A percentile compares a stretch with the other conserved stretches of the same genome.
phyloP scores from a whole-genome alignment of 2,888 invertebrate genomes.

The Candidula unifasciata region DNA sequence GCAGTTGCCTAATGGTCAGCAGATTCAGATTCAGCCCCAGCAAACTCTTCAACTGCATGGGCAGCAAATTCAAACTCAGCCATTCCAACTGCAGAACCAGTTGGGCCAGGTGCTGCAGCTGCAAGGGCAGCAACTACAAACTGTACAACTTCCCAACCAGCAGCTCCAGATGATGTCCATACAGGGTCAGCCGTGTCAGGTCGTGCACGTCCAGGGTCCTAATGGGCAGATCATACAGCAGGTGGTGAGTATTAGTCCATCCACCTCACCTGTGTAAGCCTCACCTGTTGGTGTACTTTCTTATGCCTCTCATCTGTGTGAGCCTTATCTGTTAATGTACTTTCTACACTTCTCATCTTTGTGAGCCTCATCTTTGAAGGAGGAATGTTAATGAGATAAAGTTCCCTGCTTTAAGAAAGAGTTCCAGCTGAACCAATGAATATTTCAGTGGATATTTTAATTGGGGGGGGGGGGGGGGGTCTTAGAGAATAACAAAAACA shows the following conservation, averaged over 20 bases:
- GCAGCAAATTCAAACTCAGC: conserved; percentile 40
- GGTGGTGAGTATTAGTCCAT: conserved; percentile 33
- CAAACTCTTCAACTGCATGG: conserved; percentile 41
- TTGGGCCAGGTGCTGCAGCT: conserved; percentile 43
- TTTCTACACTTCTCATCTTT: background rate
- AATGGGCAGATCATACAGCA: conserved; percentile 52
- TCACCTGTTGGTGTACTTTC: too few species aligned
- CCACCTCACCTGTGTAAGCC: too few species aligned
- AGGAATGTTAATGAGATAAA: too few species aligned
- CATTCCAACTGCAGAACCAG: conserved; percentile 47
- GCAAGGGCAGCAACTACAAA: conserved; percentile 46
- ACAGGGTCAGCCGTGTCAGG: conserved; percentile 53
- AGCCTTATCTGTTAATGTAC: too few species aligned
- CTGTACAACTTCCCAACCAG: conserved; percentile 36
- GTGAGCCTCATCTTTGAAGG: background rate
- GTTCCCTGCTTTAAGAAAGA: too few species aligned
- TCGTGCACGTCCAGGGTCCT: conserved; percentile 49
- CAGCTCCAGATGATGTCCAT: conserved; percentile 52
- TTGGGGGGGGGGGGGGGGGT: too few species aligned
- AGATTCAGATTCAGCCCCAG: conserved; percentile 43
- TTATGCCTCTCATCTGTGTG: too few species aligned
- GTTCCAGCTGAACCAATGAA: too few species aligned
- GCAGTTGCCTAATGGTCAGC: conserved; percentile 41
- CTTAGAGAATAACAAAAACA: too few species aligned
- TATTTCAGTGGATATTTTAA: too few species aligned